Evolutionary conservation across 2,797 vertebrate species (phyloP), one percentile per base, ranked within the genome.

Genomic region (Triplophysa yarkandensis): DNA sequence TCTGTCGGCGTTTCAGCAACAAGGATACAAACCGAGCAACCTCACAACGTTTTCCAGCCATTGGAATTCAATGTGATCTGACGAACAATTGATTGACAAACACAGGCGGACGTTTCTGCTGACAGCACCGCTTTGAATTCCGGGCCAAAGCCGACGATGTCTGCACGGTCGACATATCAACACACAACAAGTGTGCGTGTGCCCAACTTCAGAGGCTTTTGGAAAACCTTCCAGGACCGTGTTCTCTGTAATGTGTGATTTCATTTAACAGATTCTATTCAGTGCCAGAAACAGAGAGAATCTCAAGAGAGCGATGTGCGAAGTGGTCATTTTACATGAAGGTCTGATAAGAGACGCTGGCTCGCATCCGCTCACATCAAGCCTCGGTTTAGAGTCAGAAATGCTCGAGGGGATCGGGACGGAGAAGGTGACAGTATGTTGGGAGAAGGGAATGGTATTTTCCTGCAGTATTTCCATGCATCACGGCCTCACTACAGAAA

Each of bases 261-360:
- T 43, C 55, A 63, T 65, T 54, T 50, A 48, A 44, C 71, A 65
- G 62, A 73, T 34, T 73, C 55, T 65, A 73, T 64, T 64, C 44
- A 41, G 34, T 17, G 30, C 30, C 68, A 32, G 25, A 48, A 54
- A 48, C 19, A 19, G 23, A 2, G 19, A 55, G 36, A 55, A 14
- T 74, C 61, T 65, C 71, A n/a, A 9, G 71, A 74, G 71, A 57
- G 61, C 13, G 25, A 54, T 6, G 36, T 55, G 50, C 65, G 71
- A 74, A 74, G 36, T n/a, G 48, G 23, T 50, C 27, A 39, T 65
- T 65, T 73, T 74, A 36, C 48, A 17, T 34, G 50, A n/a, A 1
- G 27, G 61, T 44, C 71, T 74, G 58, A 74, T 74, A 52, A 74
- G 71, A 66, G 63, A 58, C n/a, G 43, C 61, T 21, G 21, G 21